These are phyloP conservation scores for Polymixis flavicincta DNA, from an alignment of 2,888 invertebrate species.

Conservation along the genomic window DNA sequence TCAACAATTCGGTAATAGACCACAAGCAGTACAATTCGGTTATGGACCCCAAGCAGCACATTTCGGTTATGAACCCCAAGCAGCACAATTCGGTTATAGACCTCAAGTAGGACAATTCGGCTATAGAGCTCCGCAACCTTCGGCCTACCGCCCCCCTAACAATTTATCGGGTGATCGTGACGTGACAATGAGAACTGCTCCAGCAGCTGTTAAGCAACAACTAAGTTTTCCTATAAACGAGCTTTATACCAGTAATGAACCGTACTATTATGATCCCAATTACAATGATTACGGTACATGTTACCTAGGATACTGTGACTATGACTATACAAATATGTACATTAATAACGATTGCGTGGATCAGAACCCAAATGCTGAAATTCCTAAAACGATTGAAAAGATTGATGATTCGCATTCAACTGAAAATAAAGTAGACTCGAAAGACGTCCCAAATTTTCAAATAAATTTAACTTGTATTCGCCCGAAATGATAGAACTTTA, in stretches of 20 bases:
- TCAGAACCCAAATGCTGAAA: not conserved
- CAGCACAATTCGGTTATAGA: no score
- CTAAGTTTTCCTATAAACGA: not conserved
- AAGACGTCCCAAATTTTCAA: not conserved
- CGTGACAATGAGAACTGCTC: not conserved
- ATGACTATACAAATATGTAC: slow-evolving; percentile 7
- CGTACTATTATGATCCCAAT: not conserved
- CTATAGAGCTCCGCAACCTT: not conserved
- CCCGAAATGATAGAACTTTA: slow-evolving; percentile 1
- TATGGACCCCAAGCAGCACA: not conserved
- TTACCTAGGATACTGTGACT: not conserved
- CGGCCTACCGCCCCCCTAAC: not conserved
- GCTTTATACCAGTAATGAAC: not conserved
- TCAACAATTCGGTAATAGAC: not conserved
- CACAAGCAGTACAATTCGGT: no score
- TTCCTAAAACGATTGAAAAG: not conserved
- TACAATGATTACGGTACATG: not conserved
- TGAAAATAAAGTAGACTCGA: not conserved
- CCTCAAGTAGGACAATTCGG: no score
- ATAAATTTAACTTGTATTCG: not conserved
- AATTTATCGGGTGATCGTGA: not conserved
- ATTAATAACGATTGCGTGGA: not conserved
- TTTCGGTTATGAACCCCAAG: not conserved
- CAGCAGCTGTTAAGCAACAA: not conserved
- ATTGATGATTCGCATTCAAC: not conserved